These are phyloP conservation scores for Plotosus lineatus DNA, from an alignment of 2,113 vertebrate species.

Conservation along the genomic window DNA sequence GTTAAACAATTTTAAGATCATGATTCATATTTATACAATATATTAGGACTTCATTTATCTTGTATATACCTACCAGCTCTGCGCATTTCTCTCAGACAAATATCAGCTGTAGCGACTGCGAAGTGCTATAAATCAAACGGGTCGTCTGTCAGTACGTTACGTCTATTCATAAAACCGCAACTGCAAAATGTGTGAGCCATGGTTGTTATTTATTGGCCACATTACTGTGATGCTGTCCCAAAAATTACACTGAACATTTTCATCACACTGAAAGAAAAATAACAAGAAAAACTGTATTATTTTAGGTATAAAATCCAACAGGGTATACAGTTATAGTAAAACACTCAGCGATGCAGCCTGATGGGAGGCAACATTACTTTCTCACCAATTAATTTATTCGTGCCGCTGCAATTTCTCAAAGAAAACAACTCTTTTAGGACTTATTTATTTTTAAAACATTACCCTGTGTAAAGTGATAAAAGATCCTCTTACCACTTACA, in stretches of 20 bases:
- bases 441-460: background rate
- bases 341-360: background rate
- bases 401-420: background rate
- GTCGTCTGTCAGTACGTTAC: constrained; percentile 13
- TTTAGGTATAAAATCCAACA: background rate
- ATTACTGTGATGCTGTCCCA: background rate
- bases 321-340: background rate
- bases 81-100: constrained; percentile 3
- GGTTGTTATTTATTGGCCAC: background rate
- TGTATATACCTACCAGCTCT: background rate
- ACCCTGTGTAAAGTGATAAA: background rate
- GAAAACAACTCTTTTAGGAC: background rate
- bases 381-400: too few relatives aligned
- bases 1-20: background rate
- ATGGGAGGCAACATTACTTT: too few relatives aligned
- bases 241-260: background rate
- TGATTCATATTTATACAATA: background rate
- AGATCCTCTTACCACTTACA: background rate
- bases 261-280: background rate
- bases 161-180: background rate
- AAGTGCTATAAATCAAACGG: constrained; percentile 12
- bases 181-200: background rate
- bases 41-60: background rate
- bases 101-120: constrained; percentile 24
- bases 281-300: background rate